Evolutionary conservation across 2,797 vertebrate genomes (phyloP).

Genomic region (Lutjanus campechanus): DNA sequence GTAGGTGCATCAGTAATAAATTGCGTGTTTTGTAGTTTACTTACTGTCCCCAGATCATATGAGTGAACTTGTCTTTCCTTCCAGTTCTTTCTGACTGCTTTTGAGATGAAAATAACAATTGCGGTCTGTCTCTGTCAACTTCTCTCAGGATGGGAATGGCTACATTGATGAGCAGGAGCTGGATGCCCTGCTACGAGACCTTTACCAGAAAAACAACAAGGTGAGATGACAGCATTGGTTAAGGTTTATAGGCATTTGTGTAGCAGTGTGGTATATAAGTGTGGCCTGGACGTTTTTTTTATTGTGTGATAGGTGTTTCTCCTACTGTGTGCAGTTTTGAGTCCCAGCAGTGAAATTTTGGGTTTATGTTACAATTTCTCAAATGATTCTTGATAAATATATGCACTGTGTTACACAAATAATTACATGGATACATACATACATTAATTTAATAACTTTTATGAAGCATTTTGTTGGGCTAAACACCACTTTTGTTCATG

Average conservation of each 20-base stretch:
- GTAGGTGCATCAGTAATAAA: no score
- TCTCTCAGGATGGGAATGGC: slow-evolving; percentile 92
- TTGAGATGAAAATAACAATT: not conserved
- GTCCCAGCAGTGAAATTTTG: no score
- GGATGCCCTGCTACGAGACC: slow-evolving; percentile 95
- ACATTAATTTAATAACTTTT: no score
- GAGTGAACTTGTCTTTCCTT: not conserved
- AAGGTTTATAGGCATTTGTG: not conserved
- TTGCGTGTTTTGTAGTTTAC: not conserved
- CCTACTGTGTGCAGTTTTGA: no score
- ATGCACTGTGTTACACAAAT: no score
- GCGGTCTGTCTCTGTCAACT: slow-evolving; percentile 23
- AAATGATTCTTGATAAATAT: no score
- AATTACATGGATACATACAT: no score
- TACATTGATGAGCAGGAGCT: slow-evolving; percentile 97
- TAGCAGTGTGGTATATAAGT: not conserved
- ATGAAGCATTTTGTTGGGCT: no score
- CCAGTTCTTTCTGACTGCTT: not conserved
- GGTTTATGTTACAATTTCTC: no score
- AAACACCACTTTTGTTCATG: no score
- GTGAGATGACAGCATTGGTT: slow-evolving; percentile 71
- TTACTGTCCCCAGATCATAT: not conserved
- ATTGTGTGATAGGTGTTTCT: no score
- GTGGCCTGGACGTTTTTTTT: not conserved
- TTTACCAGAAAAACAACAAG: slow-evolving; percentile 96